Evolutionary conservation across 2,888 invertebrate species (phyloP).

Genomic region (Physocephala rufipes): DNA sequence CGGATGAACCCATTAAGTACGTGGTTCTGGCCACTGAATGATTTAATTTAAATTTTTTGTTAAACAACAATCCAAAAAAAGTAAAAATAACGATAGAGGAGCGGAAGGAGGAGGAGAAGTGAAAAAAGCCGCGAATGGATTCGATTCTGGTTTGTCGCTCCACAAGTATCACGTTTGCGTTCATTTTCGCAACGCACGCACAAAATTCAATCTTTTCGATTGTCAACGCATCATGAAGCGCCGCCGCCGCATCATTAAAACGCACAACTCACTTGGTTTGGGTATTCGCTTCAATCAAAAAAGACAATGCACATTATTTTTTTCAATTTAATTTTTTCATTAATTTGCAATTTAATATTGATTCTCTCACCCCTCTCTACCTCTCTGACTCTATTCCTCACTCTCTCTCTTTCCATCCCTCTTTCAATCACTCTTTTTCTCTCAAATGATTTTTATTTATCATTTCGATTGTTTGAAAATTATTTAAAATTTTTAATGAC

Average conservation of each 20-base stretch:
- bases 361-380: slow-evolving; percentile 41
- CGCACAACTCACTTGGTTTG: slow-evolving; percentile 44
- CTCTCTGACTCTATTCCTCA: no score
- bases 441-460: no score
- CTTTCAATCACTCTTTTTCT: no score
- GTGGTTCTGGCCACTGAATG: slow-evolving; percentile 37
- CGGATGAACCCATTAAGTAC: slow-evolving; percentile 41
- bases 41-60: slow-evolving; percentile 42
- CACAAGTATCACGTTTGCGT: slow-evolving; percentile 18
- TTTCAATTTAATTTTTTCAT: background rate
- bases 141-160: background rate
- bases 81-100: background rate
- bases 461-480: no score
- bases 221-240: no score
- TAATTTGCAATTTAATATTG: slow-evolving; percentile 27
- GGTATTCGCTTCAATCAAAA: no score
- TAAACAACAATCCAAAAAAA: slow-evolving; percentile 8
- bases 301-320: no score
- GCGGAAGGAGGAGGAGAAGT: slow-evolving; percentile 21
- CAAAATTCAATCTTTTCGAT: slow-evolving; percentile 36
- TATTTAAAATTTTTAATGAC: no score
- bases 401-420: no score
- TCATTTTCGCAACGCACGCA: slow-evolving; percentile 21
- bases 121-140: slow-evolving; percentile 14
- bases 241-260: slow-evolving; percentile 36